A percentile compares a stretch with the other conserved stretches of the same genome.
Conservation (phyloP, 2,888 invertebrate species). For the Drosophila paranaensis region DNA sequence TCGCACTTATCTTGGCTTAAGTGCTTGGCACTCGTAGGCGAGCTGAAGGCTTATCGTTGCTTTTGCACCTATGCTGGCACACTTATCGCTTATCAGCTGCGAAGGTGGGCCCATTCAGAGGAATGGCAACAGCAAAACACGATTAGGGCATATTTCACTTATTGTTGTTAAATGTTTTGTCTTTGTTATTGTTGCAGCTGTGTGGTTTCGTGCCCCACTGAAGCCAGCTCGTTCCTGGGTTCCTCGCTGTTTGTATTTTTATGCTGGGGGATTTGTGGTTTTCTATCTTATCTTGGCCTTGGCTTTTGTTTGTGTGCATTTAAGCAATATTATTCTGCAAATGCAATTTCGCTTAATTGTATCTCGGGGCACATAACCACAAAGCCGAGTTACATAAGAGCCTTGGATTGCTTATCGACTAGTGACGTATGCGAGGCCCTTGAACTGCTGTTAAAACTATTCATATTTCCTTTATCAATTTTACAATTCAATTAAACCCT, state of each 20-base stretch:
- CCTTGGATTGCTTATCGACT: conserved; percentile 19
- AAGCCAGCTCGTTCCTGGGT: neutral
- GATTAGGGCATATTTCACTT: conserved; percentile 14
- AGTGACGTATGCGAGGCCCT: neutral
- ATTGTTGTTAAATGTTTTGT: conserved; percentile 3
- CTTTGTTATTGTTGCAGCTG: neutral
- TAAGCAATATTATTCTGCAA: conserved; percentile 18
- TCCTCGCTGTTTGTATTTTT: neutral
- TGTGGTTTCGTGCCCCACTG: neutral
- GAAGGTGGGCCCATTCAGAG: conserved; percentile 9
- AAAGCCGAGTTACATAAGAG: conserved; percentile 4
- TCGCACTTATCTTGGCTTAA: conserved; percentile 10
- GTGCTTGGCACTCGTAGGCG: neutral
- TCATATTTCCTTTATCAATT: conserved; percentile 23
- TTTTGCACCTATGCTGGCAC: conserved; percentile 14
- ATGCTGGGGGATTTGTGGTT: conserved; percentile 27
- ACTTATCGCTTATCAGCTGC: conserved; percentile 34
- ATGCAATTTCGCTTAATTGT: conserved; percentile 27
- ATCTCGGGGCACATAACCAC: conserved; percentile 23
- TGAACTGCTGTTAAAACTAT: neutral
- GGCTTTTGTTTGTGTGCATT: conserved; percentile 27
- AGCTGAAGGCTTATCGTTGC: conserved; percentile 16
- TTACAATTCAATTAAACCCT: conserved; percentile 46
- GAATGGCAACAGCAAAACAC: conserved; percentile 4
- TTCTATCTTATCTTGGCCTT: conserved; percentile 29